Evolutionary conservation across 2,888 invertebrate species (phyloP), one percentile per base, ranked within the genome.

Genomic region (Clusia tigrina): DNA sequence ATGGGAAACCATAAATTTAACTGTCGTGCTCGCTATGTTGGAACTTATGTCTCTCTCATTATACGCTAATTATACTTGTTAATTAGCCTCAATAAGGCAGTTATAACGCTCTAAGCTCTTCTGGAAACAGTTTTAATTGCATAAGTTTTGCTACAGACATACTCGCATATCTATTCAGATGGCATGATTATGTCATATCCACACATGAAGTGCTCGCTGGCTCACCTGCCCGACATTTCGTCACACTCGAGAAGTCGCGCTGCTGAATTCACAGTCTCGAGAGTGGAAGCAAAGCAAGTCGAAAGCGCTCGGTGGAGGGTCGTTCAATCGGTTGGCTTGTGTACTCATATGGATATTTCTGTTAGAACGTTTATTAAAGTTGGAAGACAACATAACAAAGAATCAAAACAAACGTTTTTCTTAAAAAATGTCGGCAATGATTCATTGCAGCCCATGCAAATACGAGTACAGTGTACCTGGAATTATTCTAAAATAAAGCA

Each of bases 191-290:
- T 77, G 77, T 77, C 77, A 77, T 76, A n/a, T 69, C 48, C 52
- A 18, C 38, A 24, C 18, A 38, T n/a, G 37, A 24, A 18, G 42
- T 42, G 18, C 46, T 57, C 48, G 25, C 58, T 53, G 38, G 26
- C 23, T 63, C 53, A 55, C 23, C 25, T 62, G 17, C 17, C 22
- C 6, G 69, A 70, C 66, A 70, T 67, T 70, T 63, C 76, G 78
- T 78, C 77, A 78, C 78, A 78, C 70, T 76, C 70, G 78, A 76
- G 65, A 65, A n/a, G n/a, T n/a, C n/a, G n/a, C n/a, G n/a, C n/a
- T 67, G 46, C 61, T 54, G n/a, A 22, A 20, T 22, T 48, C 48
- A 20, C 48, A 48, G 15, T 6, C 48, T 3, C 5, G 18, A 3
- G n/a, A 42, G 12, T 32, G n/a, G 42, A 42, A 18, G 9, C 18